These are phyloP conservation scores for Pinna nobilis DNA, from an alignment of 1,140 invertebrate species.

Conservation along the genomic window DNA sequence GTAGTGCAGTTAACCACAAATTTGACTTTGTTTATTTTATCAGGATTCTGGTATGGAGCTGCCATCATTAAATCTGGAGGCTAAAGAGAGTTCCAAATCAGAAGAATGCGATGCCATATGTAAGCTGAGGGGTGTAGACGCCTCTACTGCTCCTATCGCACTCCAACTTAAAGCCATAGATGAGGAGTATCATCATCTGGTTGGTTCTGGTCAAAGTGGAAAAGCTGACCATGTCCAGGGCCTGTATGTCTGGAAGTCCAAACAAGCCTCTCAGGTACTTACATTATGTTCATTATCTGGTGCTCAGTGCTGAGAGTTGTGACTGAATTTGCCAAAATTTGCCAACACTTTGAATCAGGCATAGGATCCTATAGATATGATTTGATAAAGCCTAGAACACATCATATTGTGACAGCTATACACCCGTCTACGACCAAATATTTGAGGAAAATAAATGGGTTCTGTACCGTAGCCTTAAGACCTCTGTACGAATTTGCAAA, in stretches of 20 bases:
- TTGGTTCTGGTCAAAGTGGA: constrained; percentile 62
- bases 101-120: constrained; percentile 73
- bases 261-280: constrained; percentile 70
- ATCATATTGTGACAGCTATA: too few relatives aligned
- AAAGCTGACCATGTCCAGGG: constrained; percentile 70
- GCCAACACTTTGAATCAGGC: too few relatives aligned
- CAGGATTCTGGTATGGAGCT: constrained; percentile 53
- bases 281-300: background rate
- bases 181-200: constrained; percentile 70
- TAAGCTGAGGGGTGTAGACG: constrained; percentile 67
- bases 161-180: constrained; percentile 72
- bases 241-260: constrained; percentile 72
- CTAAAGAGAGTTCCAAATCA: constrained; percentile 70
- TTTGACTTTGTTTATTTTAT: background rate
- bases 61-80: constrained; percentile 64
- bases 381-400: too few relatives aligned
- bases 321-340: too few relatives aligned
- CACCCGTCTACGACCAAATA: too few relatives aligned
- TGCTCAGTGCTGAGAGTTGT: too few relatives aligned
- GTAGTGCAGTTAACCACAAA: background rate
- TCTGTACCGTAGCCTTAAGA: too few relatives aligned
- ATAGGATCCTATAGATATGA: too few relatives aligned
- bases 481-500: too few relatives aligned
- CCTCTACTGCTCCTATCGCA: constrained; percentile 60
- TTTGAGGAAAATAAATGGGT: too few relatives aligned